Evolutionary conservation across 2,113 vertebrate genomes (phyloP), one percentile per base, ranked within the genome.

Genomic region (Eurypyga helias): DNA sequence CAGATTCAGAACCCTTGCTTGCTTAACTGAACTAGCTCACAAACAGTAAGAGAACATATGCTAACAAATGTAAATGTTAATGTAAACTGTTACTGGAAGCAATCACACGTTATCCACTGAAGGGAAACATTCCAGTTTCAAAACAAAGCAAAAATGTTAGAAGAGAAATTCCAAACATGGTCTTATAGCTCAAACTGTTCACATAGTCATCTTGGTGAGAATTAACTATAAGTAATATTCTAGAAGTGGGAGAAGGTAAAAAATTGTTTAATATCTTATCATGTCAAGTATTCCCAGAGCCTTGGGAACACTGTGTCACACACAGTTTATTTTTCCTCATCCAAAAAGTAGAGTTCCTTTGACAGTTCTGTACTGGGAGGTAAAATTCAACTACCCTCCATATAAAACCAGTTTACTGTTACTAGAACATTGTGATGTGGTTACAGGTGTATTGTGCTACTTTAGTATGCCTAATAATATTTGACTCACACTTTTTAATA

Each of bases 61-160:
- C 38, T 92, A 64, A 81, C 61, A 89, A 69, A 92, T 84, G 52
- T 93, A 90, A 81, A 90, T 79, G 77, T 94, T 94, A 92, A 75
- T 96, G 13, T 92, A 89, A 96, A 61, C 86, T 95, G 61, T 94
- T 96, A 72, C 34, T 96, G 93, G 61, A 77, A 95, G 49, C 33
- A 77, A 70, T 92, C 34, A 83, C 73, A 24, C 95, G 75, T 54
- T 87, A 91, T 62, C 69, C 55, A 72, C 11, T 90, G 67, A 94
- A 96, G 79, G 33, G 83, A 92, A 58, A 72, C 46, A 52, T 88
- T 97, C 71, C 92, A 48, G 18, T 89, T 95, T 83, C 81, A 91
- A 93, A 94, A 72, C 43, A 88, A 55, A 77, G 69, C 57, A 93
- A 82, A 89, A 81, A 64, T 43, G 29, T 41, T 75, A 67, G 52